Evolutionary conservation across 2,888 invertebrate species (phyloP), one percentile per base, ranked within the genome.

Genomic region (Rosalia funebris): DNA sequence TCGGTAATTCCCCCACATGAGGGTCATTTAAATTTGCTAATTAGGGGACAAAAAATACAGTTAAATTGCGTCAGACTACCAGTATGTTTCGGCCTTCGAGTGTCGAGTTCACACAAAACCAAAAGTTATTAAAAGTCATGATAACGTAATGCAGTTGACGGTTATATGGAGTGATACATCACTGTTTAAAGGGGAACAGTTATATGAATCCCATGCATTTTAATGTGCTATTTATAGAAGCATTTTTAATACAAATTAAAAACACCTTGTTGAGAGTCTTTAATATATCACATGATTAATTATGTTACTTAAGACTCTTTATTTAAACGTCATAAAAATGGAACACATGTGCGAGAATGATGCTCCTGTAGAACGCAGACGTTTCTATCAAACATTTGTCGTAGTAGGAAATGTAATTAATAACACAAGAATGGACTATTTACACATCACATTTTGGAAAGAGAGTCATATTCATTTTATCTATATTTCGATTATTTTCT

Each of bases 1-100:
- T 39, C 25, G 20, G 39, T 37, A 10, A 2, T 10, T 42, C 42
- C 42, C 53, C 25, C 42, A 42, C 42, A 66, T 66, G 62, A 59
- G 66, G 66, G 66, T 66, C 59, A 62, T 57, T 59, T 62, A 57
- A 60, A 57, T 55, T 52, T 48, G 63, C 63, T 60, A 66, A 66
- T 63, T 66, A 57, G 45, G 46, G 39, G 39, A 59, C 52, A 47
- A 50, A 58, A 39, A 44, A 44, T 12, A 62, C 56, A 3, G 16
- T 32, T 32, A 44, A 48, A 62, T 60, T 60, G 12, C 12, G 25
- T 56, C 47, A 46, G 25, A 47, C 48, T 61, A 64, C 65, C 62
- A 60, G 62, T 58, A 65, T 62, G 44, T 45, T 32, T 15, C 19
- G 20, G 45, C 37, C 34, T 36, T 47, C 9, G n/a, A 31, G 55